These are phyloP conservation scores for Theocolax elegans DNA, from an alignment of 1,140 invertebrate genomes.

Conservation along the genomic window DNA sequence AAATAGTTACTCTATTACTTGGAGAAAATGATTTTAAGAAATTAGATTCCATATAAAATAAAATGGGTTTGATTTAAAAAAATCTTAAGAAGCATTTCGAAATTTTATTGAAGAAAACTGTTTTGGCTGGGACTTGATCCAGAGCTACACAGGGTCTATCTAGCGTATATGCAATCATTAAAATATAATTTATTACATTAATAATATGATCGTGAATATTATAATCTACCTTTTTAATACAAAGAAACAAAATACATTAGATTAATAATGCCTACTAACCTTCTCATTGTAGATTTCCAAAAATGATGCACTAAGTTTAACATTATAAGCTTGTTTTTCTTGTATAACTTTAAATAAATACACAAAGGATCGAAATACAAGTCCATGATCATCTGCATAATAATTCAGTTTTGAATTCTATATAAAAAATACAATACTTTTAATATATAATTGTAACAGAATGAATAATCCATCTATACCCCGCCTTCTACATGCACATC, in stretches of 20 bases:
- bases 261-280: too few relatives aligned
- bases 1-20: too few relatives aligned
- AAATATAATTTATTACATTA: background rate
- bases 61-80: too few relatives aligned
- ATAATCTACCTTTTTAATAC: background rate
- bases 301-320: constrained; percentile 92
- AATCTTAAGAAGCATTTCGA: too few relatives aligned
- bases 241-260: constrained; percentile 7
- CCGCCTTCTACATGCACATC: too few relatives aligned
- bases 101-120: too few relatives aligned
- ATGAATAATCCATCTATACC: too few relatives aligned
- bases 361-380: constrained; percentile 89
- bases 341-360: constrained; percentile 88
- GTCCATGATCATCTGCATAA: constrained; percentile 79
- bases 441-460: constrained; percentile 10
- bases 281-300: constrained; percentile 97
- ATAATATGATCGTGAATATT: background rate
- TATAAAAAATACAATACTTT: constrained; percentile 44
- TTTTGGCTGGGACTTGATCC: too few relatives aligned
- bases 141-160: too few relatives aligned
- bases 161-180: too few relatives aligned
- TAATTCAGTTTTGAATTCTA: constrained; percentile 77
- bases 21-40: too few relatives aligned
- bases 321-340: constrained; percentile 80
- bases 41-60: too few relatives aligned